A percentile compares a stretch with the other conserved stretches of the same genome.
Evolutionary conservation across 1,140 invertebrate species (phyloP).

Genomic region (Rhyzopertha dominica): DNA sequence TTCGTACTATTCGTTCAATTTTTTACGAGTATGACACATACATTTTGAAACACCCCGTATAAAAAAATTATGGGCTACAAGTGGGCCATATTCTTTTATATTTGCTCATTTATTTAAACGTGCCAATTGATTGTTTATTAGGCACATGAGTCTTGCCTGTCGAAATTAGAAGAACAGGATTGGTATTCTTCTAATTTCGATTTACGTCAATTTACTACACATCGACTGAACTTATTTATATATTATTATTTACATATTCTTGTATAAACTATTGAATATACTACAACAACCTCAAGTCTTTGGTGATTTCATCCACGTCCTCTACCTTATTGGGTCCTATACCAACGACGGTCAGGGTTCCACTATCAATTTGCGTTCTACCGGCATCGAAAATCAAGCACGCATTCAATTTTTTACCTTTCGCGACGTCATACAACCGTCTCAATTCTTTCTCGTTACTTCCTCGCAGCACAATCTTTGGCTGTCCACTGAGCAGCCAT

Average conservation of each 20-base stretch:
- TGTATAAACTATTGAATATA: slow-evolving; percentile 13
- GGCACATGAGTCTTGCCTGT: too few relatives aligned
- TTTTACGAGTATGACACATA: too few relatives aligned
- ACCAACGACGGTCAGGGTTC: slow-evolving; percentile 68
- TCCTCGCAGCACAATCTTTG: slow-evolving; percentile 66
- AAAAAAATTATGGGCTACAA: too few relatives aligned
- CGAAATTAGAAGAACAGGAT: too few relatives aligned
- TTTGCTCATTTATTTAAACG: too few relatives aligned
- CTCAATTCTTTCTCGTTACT: slow-evolving; percentile 50
- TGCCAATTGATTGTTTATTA: too few relatives aligned
- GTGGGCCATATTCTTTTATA: too few relatives aligned
- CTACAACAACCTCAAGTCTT: slow-evolving; percentile 55
- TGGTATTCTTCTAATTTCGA: too few relatives aligned
- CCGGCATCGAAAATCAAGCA: slow-evolving; percentile 71
- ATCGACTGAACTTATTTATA: too few relatives aligned
- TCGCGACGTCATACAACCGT: slow-evolving; percentile 51
- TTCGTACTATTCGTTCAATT: too few relatives aligned
- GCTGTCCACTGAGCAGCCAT: slow-evolving; percentile 67
- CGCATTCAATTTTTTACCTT: slow-evolving; percentile 53
- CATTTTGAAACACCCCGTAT: too few relatives aligned
- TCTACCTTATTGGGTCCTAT: slow-evolving; percentile 64
- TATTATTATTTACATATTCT: background rate
- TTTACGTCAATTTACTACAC: too few relatives aligned
- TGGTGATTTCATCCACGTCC: slow-evolving; percentile 64
- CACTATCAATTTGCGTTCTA: slow-evolving; percentile 62